These are phyloP conservation scores for Sinhomidia bicolor DNA, from an alignment of 2,888 invertebrate species.

Conservation along the genomic window DNA sequence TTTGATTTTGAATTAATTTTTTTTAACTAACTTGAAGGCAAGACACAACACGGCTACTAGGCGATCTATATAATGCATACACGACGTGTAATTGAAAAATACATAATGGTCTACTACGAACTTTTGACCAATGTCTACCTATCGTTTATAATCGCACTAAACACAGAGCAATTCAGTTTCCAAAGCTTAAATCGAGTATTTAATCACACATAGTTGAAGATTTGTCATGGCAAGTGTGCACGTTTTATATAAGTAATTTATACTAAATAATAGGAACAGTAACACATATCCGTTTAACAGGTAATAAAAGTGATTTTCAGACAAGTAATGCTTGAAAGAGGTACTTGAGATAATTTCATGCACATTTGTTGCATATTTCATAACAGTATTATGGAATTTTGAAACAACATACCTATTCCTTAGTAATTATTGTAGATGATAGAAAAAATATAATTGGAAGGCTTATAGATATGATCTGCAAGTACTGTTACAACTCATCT, in stretches of 20 bases:
- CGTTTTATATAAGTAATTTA: neutral
- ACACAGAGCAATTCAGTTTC: conserved; percentile 11
- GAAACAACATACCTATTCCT: neutral
- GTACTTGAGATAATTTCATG: conserved; percentile 1
- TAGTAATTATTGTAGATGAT: neutral
- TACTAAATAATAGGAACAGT: neutral
- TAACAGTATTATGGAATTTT: neutral
- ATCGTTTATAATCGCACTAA: too few relatives aligned
- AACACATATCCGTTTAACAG: too few relatives aligned
- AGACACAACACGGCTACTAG: too few relatives aligned
- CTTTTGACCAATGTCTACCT: too few relatives aligned
- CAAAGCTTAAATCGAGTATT: neutral
- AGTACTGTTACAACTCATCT: too few relatives aligned
- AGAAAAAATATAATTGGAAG: neutral
- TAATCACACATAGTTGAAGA: neutral
- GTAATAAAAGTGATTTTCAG: neutral
- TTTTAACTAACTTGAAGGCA: too few relatives aligned
- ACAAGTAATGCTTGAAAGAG: neutral
- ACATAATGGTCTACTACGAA: too few relatives aligned
- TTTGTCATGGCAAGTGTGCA: neutral
- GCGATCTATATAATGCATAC: too few relatives aligned
- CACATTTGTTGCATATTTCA: too few relatives aligned
- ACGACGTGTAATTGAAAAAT: too few relatives aligned
- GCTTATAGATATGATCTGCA: neutral
- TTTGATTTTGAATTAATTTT: too few relatives aligned